These are phyloP conservation scores for Eulithis prunata DNA, from an alignment of 2,888 invertebrate genomes.

Conservation along the genomic window DNA sequence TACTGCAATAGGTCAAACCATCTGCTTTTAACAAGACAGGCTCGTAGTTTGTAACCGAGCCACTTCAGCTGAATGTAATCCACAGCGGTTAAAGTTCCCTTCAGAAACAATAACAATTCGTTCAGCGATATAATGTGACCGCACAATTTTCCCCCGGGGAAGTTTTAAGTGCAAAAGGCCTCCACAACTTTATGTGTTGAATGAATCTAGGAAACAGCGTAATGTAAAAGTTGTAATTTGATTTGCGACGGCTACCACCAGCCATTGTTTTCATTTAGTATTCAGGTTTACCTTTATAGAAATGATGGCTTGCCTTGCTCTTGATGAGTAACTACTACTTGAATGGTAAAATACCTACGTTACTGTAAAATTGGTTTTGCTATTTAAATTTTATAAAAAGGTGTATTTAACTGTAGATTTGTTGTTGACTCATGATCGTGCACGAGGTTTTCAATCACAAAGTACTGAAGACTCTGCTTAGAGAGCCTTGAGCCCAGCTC, in stretches of 20 bases:
- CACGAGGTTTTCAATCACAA: no score
- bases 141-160: constrained; percentile 62
- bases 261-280: constrained; percentile 64
- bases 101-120: constrained; percentile 75
- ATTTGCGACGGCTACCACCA: constrained; percentile 69
- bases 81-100: constrained; percentile 64
- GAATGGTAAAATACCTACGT: constrained; percentile 29
- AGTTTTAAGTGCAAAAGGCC: constrained; percentile 76
- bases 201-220: constrained; percentile 68
- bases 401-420: no score
- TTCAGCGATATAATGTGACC: constrained; percentile 69
- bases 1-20: constrained; percentile 22
- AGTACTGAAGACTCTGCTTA: no score
- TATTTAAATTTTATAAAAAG: no score
- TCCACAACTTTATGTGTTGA: constrained; percentile 73
- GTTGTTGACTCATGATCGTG: no score
- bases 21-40: constrained; percentile 40
- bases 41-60: constrained; percentile 52
- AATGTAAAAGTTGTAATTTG: constrained; percentile 77
- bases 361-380: no score
- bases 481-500: no score
- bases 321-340: constrained; percentile 55
- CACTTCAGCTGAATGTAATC: constrained; percentile 64
- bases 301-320: constrained; percentile 55
- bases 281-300: constrained; percentile 44